Base-by-base conservation (phyloP, 2,113 vertebrate species). In the Pithys albifrons region DNA sequence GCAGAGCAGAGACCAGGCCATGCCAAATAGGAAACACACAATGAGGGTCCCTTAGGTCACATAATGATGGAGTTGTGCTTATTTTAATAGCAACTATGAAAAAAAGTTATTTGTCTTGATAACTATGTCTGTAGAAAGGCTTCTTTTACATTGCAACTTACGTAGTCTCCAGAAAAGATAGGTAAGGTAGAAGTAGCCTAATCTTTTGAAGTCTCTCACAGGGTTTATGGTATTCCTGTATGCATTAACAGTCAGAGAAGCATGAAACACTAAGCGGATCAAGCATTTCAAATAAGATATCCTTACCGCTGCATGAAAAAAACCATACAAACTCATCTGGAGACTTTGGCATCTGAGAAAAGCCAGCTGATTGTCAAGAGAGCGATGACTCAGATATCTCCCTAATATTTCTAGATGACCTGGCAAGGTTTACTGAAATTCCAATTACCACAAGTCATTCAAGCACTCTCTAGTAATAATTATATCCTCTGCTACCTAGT, bases 391-490 rank as follows among this genome's bases (percentile, higher is more conserved):
- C 43, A 78, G n/a, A 83, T 64, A 39, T 46, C 48, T 78, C 45
- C 12, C 31, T 90, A 83, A 95, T 83, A 83, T 51, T 81, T 37
- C 61, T 52, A 70, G 41, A 71, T 80, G 67, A 91, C 59, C 62
- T 87, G 89, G 64, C 57, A 90, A 91, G 28, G 27, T 95, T 95
- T 83, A 88, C 64, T 64, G 66, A 91, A 93, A 95, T 95, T 90
- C 85, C 75, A 95, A 80, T 96, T 95, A 94, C 12, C 37, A 76
- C 55, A 91, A 92, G 41, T 70, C 16, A 59, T 85, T 95, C 71
- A 93, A 94, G n/a, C 71, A 91, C 65, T 85, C 31, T 55, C 24
- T 89, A 41, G 46, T 66, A 79, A 85, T 83, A 93, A 93, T 80
- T 85, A 83, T 70, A 83, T 73, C 35, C 13, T 82, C 29, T 11